Evolutionary conservation across 1,140 invertebrate species (phyloP).

Genomic region (Ridgeia piscesae): DNA sequence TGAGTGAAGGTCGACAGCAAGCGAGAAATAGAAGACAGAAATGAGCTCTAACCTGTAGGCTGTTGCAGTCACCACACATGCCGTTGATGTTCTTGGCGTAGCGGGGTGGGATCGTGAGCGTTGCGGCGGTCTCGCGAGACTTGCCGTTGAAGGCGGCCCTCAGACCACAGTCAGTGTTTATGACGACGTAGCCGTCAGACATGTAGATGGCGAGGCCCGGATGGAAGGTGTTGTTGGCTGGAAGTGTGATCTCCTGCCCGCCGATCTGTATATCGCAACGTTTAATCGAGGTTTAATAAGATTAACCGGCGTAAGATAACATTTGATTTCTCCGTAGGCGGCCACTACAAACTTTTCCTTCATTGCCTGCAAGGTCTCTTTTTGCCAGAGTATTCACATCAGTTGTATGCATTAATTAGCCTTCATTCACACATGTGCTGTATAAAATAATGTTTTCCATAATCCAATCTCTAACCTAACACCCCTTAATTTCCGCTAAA

Average conservation of each 20-base stretch:
- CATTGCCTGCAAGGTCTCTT: too few relatives aligned
- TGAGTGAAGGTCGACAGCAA: too few relatives aligned
- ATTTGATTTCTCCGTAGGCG: too few relatives aligned
- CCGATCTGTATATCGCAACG: background rate
- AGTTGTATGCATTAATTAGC: too few relatives aligned
- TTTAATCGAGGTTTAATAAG: background rate
- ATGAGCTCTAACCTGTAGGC: background rate
- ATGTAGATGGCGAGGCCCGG: background rate
- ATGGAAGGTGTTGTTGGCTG: background rate
- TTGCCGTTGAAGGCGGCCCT: conserved; percentile 7
- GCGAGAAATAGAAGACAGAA: too few relatives aligned
- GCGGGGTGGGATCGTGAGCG: background rate
- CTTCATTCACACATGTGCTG: too few relatives aligned
- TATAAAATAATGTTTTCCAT: too few relatives aligned
- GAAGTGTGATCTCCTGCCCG: conserved; percentile 6
- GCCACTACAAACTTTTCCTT: too few relatives aligned
- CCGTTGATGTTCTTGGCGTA: background rate
- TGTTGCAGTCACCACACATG: background rate
- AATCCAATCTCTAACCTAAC: too few relatives aligned
- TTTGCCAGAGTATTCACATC: too few relatives aligned
- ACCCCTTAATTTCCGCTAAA: too few relatives aligned
- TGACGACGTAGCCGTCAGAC: background rate
- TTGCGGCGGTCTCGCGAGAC: background rate
- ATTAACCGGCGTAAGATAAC: too few relatives aligned
- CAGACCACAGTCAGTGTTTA: background rate